phyloP scores from a whole-genome alignment of 2,797 vertebrate species.

The Darevskia mixta region DNA sequence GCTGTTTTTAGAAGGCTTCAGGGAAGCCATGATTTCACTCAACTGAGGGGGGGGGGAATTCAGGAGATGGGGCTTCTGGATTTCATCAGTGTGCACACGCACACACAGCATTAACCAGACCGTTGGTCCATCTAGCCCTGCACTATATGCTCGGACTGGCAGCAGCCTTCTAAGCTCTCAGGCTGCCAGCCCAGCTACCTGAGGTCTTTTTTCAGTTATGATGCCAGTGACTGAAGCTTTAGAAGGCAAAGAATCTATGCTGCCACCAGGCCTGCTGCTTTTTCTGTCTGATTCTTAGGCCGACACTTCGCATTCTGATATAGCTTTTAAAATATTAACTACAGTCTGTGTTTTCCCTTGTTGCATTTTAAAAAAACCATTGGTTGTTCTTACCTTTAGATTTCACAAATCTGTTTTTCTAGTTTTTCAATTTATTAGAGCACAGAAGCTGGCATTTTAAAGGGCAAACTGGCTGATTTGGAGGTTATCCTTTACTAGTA shows the following conservation, averaged over 20 bases:
- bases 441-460: neutral
- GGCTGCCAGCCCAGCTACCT: neutral
- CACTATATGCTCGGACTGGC: neutral
- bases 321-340: neutral
- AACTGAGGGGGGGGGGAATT: neutral
- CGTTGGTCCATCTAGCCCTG: neutral
- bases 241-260: neutral
- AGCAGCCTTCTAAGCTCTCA: neutral
- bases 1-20: neutral
- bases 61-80: neutral
- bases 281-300: neutral
- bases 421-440: neutral
- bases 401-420: neutral
- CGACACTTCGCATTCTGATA: neutral
- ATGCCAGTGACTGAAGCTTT: neutral
- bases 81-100: neutral
- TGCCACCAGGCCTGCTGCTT: neutral
- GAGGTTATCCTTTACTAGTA: conserved; percentile 1
- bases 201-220: neutral
- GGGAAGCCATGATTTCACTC: neutral
- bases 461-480: neutral
- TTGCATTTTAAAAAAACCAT: neutral
- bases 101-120: neutral
- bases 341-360: neutral
- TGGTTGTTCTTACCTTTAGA: neutral